Base-by-base conservation (phyloP, 2,888 invertebrate species). In the Drosophila subquinaria region DNA sequence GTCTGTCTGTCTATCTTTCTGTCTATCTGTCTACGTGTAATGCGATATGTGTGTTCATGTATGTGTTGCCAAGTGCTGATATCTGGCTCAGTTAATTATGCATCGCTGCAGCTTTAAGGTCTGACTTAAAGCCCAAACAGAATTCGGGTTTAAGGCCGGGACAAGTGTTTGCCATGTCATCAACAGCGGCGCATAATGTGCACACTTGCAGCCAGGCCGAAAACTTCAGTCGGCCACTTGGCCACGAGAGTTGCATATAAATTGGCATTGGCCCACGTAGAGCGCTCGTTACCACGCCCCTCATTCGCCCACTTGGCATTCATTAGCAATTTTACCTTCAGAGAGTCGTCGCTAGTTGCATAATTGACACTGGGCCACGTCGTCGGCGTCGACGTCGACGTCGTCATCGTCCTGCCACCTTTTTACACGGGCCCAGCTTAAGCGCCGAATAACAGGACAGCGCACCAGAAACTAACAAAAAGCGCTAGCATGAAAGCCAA, bases 401-500 rank as follows among this genome's bases (percentile, higher is more conserved):
- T 30, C 38, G 65, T 67, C 68, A 47, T 36, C 50, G 40, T 53
- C 27, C 56, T 62, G 45, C 55, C 69, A 70, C 69, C 80, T 69
- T 79, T 76, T 63, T 74, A 38, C 52, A 47, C 59, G 53, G 70
- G 47, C 62, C 62, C 23, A 42, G 57, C 62, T 64, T 78, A 52
- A 79, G 69, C 73, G 76, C 71, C 88, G 72, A 82, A 79, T 85
- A 8, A 30, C 69, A 75, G 79, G 82, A 63, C 81, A 72, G 81
- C 48, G 73, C 62, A 55, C 55, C 67, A 38, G 59, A 69, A 82
- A 95, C 95, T 17, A 55, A 50, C 13, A 23, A 53, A 71, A 57
- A 38, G 27, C 20, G 30, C 30, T 15, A 40, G 43, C 33, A 38
- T 38, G 52, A 62, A 71, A 63, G 48, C 43, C 62, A 53, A 71